These are phyloP conservation scores for Ichneumoninae sp. DNA, from an alignment of 2,888 invertebrate species.

Conservation along the genomic window DNA sequence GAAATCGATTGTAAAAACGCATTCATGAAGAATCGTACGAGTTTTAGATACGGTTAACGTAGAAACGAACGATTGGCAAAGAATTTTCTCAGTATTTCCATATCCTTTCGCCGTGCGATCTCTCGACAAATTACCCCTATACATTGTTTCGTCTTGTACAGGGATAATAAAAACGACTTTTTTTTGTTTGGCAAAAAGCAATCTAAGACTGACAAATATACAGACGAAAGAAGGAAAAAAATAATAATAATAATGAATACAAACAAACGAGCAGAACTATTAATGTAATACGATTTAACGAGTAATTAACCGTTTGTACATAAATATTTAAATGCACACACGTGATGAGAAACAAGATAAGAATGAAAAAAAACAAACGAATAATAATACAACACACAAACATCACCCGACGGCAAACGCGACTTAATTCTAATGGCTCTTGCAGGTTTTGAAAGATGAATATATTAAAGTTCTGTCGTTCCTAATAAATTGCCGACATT, in stretches of 20 bases:
- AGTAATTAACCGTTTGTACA: constrained; percentile 83
- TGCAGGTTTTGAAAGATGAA: constrained; percentile 69
- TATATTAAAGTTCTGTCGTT: constrained; percentile 76
- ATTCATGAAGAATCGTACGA: constrained; percentile 7
- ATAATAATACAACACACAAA: constrained; percentile 48
- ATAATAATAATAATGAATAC: constrained; percentile 77
- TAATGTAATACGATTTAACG: constrained; percentile 82
- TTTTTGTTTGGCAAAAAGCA: constrained; percentile 80
- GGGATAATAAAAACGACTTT: constrained; percentile 58
- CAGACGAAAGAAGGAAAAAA: constrained; percentile 80
- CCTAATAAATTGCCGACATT: constrained; percentile 80
- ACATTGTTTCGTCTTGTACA: constrained; percentile 69
- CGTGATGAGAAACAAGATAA: constrained; percentile 57
- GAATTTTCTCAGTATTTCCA: constrained; percentile 58
- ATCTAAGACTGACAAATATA: constrained; percentile 84
- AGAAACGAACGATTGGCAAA: constrained; percentile 26
- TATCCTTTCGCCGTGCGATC: constrained; percentile 69
- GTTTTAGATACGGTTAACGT: constrained; percentile 20
- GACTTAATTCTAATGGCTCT: constrained; percentile 81
- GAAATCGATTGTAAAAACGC: constrained; percentile 9
- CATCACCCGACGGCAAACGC: constrained; percentile 80
- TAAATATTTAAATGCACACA: constrained; percentile 82
- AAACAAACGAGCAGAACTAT: constrained; percentile 81
- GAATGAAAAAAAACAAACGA: constrained; percentile 42
- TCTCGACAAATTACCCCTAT: constrained; percentile 63